Evolutionary conservation across 2,888 invertebrate species (phyloP), one percentile per base, ranked within the genome.

Genomic region (Drosophila mimetica): DNA sequence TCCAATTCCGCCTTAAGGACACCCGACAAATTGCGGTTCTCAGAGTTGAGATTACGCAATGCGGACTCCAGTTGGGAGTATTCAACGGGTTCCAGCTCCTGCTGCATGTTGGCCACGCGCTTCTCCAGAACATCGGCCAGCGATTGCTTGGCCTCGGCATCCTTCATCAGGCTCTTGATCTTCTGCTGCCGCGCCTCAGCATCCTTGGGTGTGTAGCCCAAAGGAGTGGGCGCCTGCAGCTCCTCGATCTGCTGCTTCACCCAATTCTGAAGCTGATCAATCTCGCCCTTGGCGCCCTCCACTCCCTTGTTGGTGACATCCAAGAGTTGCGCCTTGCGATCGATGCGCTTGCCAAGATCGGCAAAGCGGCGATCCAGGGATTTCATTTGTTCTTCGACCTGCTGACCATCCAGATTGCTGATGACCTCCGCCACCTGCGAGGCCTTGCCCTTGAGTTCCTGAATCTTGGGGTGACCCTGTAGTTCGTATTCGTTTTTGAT

Each of bases 381-480:
- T 90, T 96, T 97, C 90, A 96, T 93, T 93, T 96, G 96, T 90
- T 97, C 97, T 89, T 97, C 97, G 1, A 97, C 95, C 92, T 97
- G 97, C 89, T 97, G 97, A 0, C 96, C 95, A 89, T 97, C 97
- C 74, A 97, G 92, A 90, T 97, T 97, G 90, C 96, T 97, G 11
- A 97, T 96, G 25, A 96, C 94, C 71, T 96, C 95, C 63, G 95
- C 95, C 7, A 97, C 96, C 89, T 95, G 93, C 1, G 94, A 93
- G 1, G 95, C 95, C 50, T 96, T 93, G 44, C 93, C 90, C 89
- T 95, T 96, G 0, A 96, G 94, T 67, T 94, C 94, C 39, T 95
- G 95, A 20, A 97, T 92, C 84, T 95, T 94, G 51, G 94, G 94
- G 46, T 95, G 94, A 11, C 96, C 96, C 77, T 95, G 93, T 71